A percentile compares a stretch with the other conserved stretches of the same genome.
These are phyloP conservation scores for Trichoplusia ni DNA, from an alignment of 1,140 invertebrate genomes.

Conservation along the genomic window DNA sequence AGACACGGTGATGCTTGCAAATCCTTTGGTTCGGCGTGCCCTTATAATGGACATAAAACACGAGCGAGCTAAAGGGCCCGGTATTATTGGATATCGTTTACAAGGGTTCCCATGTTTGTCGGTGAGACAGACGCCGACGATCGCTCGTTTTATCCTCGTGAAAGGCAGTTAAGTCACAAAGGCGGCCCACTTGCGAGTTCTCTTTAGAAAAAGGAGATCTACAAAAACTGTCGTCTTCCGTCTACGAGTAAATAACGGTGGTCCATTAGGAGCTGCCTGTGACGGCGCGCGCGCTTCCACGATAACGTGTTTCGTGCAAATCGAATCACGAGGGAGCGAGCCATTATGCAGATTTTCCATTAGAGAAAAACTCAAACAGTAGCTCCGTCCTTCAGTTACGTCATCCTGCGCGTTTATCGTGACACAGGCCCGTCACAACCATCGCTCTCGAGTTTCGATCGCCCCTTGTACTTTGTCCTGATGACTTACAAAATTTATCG, in stretches of 20 bases:
- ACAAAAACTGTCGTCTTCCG: constrained; percentile 51
- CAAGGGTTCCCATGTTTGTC: constrained; percentile 53
- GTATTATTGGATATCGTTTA: constrained; percentile 67
- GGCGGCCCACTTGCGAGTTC: constrained; percentile 41
- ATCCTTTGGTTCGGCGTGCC: constrained; percentile 26
- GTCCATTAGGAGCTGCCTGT: constrained; percentile 56
- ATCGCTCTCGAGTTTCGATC: not conserved
- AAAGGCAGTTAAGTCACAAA: constrained; percentile 54
- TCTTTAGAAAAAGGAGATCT: constrained; percentile 52
- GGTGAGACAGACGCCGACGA: constrained; percentile 37
- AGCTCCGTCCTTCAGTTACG: constrained; percentile 27
- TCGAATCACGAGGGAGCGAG: constrained; percentile 64
- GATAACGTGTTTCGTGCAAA: constrained; percentile 64
- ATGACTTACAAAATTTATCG: not conserved
- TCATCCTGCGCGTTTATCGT: constrained; percentile 29
- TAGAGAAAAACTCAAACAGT: constrained; percentile 62
- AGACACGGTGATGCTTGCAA: constrained; percentile 8
- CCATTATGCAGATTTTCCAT: constrained; percentile 78
- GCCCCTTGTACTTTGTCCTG: not conserved
- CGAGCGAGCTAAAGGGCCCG: constrained; percentile 37
- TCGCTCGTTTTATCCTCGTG: constrained; percentile 45
- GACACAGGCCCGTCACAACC: constrained; percentile 1
- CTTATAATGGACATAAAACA: constrained; percentile 53
- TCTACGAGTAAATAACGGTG: constrained; percentile 54
- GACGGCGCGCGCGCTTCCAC: constrained; percentile 36